Base-by-base conservation (phyloP, 1,140 invertebrate species). In the Pristionchus pacificus region DNA sequence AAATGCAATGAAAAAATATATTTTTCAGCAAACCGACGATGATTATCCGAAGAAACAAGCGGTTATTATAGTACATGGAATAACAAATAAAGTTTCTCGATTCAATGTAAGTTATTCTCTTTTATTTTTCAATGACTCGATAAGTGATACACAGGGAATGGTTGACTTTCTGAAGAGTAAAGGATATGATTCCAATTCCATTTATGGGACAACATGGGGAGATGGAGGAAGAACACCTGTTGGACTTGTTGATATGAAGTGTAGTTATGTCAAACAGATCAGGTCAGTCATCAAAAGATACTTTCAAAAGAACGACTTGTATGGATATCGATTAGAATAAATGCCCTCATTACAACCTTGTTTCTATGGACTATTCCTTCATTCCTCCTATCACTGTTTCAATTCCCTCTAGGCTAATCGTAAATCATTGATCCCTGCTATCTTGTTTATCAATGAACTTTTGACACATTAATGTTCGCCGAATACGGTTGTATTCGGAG, bases 141-240 rank as follows among this genome's bases (percentile, higher is more conserved):
- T 13, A 0, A 24, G 19, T 68, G 15, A 31, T 15, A 64, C 38
- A 65, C 29, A 73, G 71, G 65, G 65, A 1, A 73, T 59, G 2
- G 68, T 73, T 19, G 76, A 71, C 38, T 83, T 83, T 59, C 33
- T 76, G 15, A 68, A 63, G 58, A 55, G 49, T 3, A 76, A 79
- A 72, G 80, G 80, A 25, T 83, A 83, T 63, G 57, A 28, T 27
- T 72, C 77, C 19, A 65, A 71, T 29, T 80, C 84, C 60, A 72
- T 83, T 27, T 83, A 84, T 71, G 81, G 75, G n/a, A 83, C 81
- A 10, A 83, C 81, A 1, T 83, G 83, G 70, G 81, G 81, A 30
- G 81, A 83, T 65, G 77, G 67, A 25, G 81, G 81, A n/a, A 67
- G 72, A 38, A 82, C 82, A 38, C 82, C 80, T 55, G 76, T 84